Evolutionary conservation across 2,888 invertebrate species (phyloP).

Genomic region (Tetragonisca angustula): DNA sequence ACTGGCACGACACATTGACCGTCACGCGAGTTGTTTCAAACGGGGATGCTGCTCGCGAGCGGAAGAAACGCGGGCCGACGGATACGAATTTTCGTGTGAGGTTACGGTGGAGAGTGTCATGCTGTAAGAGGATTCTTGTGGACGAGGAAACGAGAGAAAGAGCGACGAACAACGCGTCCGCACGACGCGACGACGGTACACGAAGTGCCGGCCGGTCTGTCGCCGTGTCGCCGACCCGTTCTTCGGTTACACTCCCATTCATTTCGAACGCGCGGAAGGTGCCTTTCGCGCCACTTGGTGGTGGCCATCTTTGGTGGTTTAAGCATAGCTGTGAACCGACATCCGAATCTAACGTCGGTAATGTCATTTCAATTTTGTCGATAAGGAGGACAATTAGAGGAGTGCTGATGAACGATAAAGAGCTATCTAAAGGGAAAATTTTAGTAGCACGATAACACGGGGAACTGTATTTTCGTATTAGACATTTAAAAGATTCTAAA

Average conservation of each 20-base stretch:
- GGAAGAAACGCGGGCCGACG: not conserved
- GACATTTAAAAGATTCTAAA: no score
- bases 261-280: conserved; percentile 64
- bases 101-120: conserved; percentile 5
- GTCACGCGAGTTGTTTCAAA: not conserved
- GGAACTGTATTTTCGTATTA: no score
- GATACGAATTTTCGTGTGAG: not conserved
- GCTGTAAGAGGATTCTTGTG: not conserved
- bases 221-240: conserved; percentile 61
- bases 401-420: not conserved
- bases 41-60: not conserved
- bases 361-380: not conserved
- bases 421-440: no score
- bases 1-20: not conserved
- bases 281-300: conserved; percentile 27
- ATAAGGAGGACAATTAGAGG: no score
- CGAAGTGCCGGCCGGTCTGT: conserved; percentile 79
- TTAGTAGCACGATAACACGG: no score
- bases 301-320: conserved; percentile 33
- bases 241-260: conserved; percentile 69
- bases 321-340: not conserved
- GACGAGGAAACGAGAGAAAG: conserved; percentile 11
- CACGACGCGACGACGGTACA: conserved; percentile 80
- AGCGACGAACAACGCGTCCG: conserved; percentile 57
- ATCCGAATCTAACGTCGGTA: not conserved